Percentiles rank a stretch among this genome's conserved stretches.
Conservation (phyloP, 1,140 invertebrate species). For the Ctenoplectra terminalis region DNA sequence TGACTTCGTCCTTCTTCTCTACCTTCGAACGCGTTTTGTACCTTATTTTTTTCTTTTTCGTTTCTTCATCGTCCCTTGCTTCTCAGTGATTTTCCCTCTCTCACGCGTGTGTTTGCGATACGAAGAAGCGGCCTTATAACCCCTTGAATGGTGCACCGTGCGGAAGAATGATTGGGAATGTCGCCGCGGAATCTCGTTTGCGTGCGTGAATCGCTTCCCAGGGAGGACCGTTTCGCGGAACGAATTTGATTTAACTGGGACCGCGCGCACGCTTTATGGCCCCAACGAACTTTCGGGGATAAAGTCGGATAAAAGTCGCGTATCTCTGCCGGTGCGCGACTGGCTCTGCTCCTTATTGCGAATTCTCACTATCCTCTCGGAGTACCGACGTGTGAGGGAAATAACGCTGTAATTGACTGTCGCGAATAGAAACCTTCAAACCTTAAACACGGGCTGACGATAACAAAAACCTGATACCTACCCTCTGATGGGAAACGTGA, state of each 20-base stretch:
- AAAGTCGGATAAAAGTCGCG: slow-evolving; percentile 64
- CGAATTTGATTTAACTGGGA: slow-evolving; percentile 72
- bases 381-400: slow-evolving; percentile 44
- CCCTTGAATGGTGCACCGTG: slow-evolving; percentile 46
- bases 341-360: slow-evolving; percentile 38
- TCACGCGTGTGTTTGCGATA: slow-evolving; percentile 44
- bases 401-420: slow-evolving; percentile 57
- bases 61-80: not conserved
- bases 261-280: slow-evolving; percentile 63
- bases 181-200: slow-evolving; percentile 70
- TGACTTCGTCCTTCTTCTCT: not conserved
- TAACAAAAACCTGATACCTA: slow-evolving; percentile 33
- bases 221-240: slow-evolving; percentile 70
- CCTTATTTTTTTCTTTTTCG: not conserved
- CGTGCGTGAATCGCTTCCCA: slow-evolving; percentile 70
- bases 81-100: slow-evolving; percentile 2
- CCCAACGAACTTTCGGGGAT: slow-evolving; percentile 66
- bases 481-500: too few relatives aligned
- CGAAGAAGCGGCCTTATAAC: slow-evolving; percentile 63
- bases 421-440: not conserved
- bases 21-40: not conserved
- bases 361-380: slow-evolving; percentile 45
- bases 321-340: not conserved
- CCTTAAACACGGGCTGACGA: slow-evolving; percentile 42
- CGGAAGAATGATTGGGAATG: slow-evolving; percentile 70